Conservation (phyloP, 92 coral and sea anemone genomes). For the Actinostola sp. region DNA sequence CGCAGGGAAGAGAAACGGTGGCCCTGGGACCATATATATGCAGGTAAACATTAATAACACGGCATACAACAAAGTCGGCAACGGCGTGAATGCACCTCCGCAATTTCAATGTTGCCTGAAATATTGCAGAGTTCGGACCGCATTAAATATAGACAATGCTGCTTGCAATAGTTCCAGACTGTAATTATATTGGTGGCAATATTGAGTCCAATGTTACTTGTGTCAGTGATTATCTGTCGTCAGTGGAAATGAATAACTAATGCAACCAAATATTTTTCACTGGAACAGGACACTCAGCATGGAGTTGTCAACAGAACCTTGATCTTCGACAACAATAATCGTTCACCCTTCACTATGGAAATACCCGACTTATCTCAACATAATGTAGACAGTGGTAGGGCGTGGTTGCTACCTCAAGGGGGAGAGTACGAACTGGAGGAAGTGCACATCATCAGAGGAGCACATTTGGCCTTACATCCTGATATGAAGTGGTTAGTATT, state of each 20-base stretch:
- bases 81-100: too few relatives aligned
- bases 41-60: too few relatives aligned
- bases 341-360: constrained; percentile 38
- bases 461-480: constrained; percentile 65
- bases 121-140: too few relatives aligned
- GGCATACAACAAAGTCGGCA: too few relatives aligned
- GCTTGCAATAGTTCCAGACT: too few relatives aligned
- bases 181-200: too few relatives aligned
- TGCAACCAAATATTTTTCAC: not conserved
- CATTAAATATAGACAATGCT: too few relatives aligned
- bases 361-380: constrained; percentile 46
- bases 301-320: constrained; percentile 67
- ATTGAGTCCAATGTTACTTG: too few relatives aligned
- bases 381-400: constrained; percentile 57
- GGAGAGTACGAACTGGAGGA: constrained; percentile 67
- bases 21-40: constrained; percentile 68
- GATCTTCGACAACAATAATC: constrained; percentile 70
- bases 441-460: constrained; percentile 63
- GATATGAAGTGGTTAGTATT: constrained; percentile 40
- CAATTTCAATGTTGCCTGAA: too few relatives aligned
- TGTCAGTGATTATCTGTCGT: not conserved
- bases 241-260: not conserved
- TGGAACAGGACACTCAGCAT: constrained; percentile 61
- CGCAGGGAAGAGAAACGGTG: constrained; percentile 55
- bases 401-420: constrained; percentile 67